phyloP scores from a whole-genome alignment of 2,113 vertebrate genomes.

The Camelus bactrianus region DNA sequence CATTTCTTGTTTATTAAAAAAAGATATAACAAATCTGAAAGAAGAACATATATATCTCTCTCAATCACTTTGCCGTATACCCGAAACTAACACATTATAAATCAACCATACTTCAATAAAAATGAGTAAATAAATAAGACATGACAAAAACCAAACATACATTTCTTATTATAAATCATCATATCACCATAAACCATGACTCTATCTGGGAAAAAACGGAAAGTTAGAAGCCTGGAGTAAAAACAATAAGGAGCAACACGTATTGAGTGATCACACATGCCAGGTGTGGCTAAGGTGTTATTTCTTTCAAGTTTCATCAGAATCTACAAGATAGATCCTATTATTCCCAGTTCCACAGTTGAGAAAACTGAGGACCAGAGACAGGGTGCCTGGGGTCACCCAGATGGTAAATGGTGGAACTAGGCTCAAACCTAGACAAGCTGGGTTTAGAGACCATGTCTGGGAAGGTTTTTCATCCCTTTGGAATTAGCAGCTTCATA shows the following conservation, averaged over 20 bases:
- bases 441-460: background rate
- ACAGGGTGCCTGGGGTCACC: background rate
- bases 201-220: background rate
- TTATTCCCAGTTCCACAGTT: background rate
- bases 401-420: background rate
- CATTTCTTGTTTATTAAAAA: background rate
- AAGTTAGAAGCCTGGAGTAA: conserved; percentile 7
- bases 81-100: no score
- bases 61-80: no score
- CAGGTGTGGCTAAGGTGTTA: background rate
- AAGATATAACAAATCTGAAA: no score
- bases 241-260: background rate
- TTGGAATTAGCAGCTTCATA: background rate
- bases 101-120: no score
- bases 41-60: no score
- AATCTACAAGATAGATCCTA: background rate
- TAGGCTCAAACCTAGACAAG: background rate
- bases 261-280: background rate
- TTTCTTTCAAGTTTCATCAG: background rate
- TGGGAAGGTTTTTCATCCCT: background rate
- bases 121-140: no score
- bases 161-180: background rate
- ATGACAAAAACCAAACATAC: background rate
- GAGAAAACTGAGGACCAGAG: background rate
- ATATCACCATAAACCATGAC: background rate